Evolutionary conservation across 1,140 invertebrate species (phyloP).

Genomic region (Thaumatotibia leucotreta): DNA sequence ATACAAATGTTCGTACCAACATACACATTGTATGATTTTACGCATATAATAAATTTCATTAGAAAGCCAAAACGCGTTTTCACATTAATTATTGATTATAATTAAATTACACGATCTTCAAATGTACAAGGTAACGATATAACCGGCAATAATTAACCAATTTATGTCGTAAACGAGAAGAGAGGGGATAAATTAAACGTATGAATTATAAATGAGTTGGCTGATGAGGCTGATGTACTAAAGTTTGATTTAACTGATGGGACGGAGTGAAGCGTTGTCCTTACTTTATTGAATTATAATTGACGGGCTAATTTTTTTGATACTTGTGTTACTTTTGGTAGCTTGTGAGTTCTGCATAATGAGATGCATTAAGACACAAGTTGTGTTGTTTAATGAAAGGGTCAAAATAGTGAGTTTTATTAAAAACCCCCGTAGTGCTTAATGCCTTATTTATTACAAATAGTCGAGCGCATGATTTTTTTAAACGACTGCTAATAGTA

Average conservation of each 20-base stretch:
- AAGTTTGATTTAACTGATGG: not conserved
- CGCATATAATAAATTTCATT: not conserved
- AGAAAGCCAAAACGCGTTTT: not conserved
- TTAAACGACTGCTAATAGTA: no score
- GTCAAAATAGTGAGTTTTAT: no score
- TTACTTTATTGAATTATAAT: not conserved
- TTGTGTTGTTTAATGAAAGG: no score
- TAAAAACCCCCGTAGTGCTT: no score
- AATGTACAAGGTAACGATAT: not conserved
- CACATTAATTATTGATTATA: not conserved
- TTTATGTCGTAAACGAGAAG: not conserved
- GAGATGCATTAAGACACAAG: no score
- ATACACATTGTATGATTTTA: no score
- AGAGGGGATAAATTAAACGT: not conserved
- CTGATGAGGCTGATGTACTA: not conserved
- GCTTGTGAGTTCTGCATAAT: no score
- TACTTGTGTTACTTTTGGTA: no score
- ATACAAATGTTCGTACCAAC: no score
- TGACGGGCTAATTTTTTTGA: not conserved
- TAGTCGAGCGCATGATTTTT: no score
- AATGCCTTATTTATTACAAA: no score
- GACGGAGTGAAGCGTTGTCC: not conserved
- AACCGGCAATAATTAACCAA: not conserved
- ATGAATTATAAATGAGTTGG: not conserved
- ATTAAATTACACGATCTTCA: not conserved